These are phyloP conservation scores for Oryzias dopingdopingensis DNA, from an alignment of 2,797 vertebrate genomes.

Conservation along the genomic window DNA sequence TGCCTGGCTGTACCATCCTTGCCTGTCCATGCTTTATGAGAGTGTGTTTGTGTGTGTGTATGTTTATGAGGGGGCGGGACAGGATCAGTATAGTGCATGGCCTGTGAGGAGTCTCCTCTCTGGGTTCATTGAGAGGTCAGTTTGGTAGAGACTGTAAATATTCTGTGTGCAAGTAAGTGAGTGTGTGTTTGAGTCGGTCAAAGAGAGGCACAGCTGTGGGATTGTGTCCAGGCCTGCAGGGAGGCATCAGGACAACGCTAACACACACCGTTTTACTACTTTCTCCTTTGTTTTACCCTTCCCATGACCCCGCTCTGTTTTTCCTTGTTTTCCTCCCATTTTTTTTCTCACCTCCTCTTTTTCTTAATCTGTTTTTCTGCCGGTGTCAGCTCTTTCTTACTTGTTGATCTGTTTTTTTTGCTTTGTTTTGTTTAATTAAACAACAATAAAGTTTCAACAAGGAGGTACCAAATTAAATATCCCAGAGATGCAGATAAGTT, in stretches of 20 bases:
- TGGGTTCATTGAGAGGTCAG: constrained; percentile 81
- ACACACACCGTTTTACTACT: constrained; percentile 77
- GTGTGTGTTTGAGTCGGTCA: constrained; percentile 53
- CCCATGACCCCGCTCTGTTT: constrained; percentile 62
- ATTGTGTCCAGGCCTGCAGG: constrained; percentile 80
- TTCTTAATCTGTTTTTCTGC: constrained; percentile 28
- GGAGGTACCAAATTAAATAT: neutral
- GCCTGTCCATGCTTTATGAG: constrained; percentile 63
- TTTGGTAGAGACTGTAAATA: constrained; percentile 81
- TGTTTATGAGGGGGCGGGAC: constrained; percentile 76
- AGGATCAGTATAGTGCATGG: constrained; percentile 71
- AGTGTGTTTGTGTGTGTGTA: constrained; percentile 48
- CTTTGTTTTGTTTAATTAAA: constrained; percentile 65
- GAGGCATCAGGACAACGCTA: constrained; percentile 77
- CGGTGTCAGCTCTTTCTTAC: constrained; percentile 50
- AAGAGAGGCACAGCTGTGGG: constrained; percentile 75
- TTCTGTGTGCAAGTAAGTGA: constrained; percentile 58
- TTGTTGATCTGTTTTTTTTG: constrained; percentile 68
- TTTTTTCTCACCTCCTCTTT: constrained; percentile 48
- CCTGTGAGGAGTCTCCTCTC: constrained; percentile 76
- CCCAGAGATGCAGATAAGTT: too few species aligned
- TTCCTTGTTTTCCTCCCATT: constrained; percentile 40
- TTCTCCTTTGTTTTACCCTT: constrained; percentile 77
- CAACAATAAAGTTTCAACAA: constrained; percentile 22
- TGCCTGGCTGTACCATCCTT: constrained; percentile 51